A percentile compares a stretch with the other conserved stretches of the same genome.
phyloP scores from a whole-genome alignment of 1,140 invertebrate genomes.

The Drosophila bifasciata region DNA sequence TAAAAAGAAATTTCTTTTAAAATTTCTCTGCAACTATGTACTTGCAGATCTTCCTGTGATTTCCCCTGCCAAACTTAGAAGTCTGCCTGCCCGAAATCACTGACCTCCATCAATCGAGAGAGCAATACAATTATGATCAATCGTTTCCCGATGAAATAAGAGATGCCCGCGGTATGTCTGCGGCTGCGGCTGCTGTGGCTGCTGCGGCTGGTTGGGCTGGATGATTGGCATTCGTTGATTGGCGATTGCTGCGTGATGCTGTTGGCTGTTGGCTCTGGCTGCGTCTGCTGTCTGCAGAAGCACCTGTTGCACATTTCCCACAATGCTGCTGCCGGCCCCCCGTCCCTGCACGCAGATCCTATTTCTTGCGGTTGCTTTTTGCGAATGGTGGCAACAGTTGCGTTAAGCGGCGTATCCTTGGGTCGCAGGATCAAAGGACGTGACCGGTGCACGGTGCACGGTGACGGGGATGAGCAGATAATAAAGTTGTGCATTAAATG shows the following conservation, averaged over 20 bases:
- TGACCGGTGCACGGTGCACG: constrained; percentile 34
- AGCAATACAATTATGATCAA: constrained; percentile 48
- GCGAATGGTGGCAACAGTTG: constrained; percentile 32
- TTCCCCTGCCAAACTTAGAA: no score
- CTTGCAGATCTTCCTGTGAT: no score
- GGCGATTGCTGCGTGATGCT: constrained; percentile 6
- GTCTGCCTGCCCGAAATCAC: constrained; percentile 18
- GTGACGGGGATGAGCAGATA: constrained; percentile 63
- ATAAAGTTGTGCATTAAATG: constrained; percentile 79
- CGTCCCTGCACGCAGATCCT: constrained; percentile 16
- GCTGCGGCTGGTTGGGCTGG: constrained; percentile 12
- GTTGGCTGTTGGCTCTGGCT: constrained; percentile 7
- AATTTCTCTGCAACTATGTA: no score
- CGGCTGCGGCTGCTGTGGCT: constrained; percentile 5
- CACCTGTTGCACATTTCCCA: constrained; percentile 81
- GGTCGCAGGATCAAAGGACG: constrained; percentile 66
- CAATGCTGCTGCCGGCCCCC: constrained; percentile 39
- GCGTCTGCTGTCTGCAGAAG: constrained; percentile 31
- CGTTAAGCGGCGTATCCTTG: constrained; percentile 10
- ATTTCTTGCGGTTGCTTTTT: constrained; percentile 16
- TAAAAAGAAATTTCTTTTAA: no score
- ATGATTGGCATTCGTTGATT: no score
- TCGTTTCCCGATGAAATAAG: constrained; percentile 60
- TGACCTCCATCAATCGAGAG: constrained; percentile 34
- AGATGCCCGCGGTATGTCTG: constrained; percentile 25